phyloP scores from a whole-genome alignment of 2,888 invertebrate genomes.

The Exocentrus adspersus region DNA sequence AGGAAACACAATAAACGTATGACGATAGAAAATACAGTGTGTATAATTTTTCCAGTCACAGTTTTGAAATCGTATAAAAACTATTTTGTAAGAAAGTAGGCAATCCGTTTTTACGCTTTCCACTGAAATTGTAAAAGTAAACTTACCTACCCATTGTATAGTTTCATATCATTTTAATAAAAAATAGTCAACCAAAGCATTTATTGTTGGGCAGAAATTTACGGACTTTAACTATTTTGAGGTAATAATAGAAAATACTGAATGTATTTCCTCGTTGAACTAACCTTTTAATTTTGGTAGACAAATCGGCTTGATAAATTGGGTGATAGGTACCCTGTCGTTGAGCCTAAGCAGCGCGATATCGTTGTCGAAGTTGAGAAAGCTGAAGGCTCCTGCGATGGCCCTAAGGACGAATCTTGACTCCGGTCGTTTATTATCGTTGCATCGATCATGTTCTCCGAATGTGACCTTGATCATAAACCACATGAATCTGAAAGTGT shows the following conservation, averaged over 20 bases:
- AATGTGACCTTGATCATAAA: slow-evolving; percentile 91
- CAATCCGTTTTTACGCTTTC: too few relatives aligned
- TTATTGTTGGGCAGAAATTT: too few relatives aligned
- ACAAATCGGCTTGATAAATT: slow-evolving; percentile 84
- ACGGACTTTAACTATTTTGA: background rate
- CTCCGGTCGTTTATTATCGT: slow-evolving; percentile 76
- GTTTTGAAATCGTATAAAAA: too few relatives aligned
- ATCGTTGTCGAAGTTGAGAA: slow-evolving; percentile 88
- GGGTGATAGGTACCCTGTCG: slow-evolving; percentile 81
- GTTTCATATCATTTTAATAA: too few relatives aligned
- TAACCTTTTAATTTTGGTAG: slow-evolving; percentile 75
- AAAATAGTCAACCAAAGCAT: too few relatives aligned
- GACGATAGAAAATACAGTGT: too few relatives aligned
- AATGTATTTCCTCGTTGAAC: slow-evolving; percentile 49
- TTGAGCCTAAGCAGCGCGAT: slow-evolving; percentile 84
- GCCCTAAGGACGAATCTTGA: slow-evolving; percentile 82
- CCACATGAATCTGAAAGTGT: slow-evolving; percentile 84
- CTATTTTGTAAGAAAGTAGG: too few relatives aligned
- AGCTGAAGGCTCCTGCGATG: slow-evolving; percentile 82
- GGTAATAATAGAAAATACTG: too few relatives aligned
- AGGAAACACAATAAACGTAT: too few relatives aligned
- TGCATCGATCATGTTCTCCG: slow-evolving; percentile 87
- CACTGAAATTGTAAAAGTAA: too few relatives aligned
- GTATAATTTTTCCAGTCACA: too few relatives aligned
- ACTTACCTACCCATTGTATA: too few relatives aligned